Base-by-base conservation (phyloP, 2,888 invertebrate species). In the Galeopsomyia nigrocyanea region DNA sequence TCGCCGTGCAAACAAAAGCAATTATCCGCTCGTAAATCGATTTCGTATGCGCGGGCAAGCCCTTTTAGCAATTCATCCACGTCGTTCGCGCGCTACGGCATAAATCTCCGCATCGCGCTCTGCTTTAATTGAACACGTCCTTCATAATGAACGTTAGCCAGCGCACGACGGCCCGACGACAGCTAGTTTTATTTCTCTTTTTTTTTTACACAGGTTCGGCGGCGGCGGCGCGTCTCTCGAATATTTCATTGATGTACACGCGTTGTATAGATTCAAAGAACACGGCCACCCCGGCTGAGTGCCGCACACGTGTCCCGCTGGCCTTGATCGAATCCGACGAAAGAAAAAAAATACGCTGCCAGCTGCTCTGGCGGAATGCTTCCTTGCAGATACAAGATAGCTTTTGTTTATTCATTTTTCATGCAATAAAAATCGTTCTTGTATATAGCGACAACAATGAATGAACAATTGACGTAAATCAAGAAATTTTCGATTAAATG, bases 71-170 rank as follows among this genome's bases (percentile, higher is more conserved):
- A 66, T 71, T 71, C 49, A 53, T 71, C 31, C 56, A 66, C 61
- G 71, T 56, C 61, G 39, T 39, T 39, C 39, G 53, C n/a, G 22
- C 17, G 14, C 63, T 14, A 16, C 3, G 31, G 14, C 22, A 62
- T 66, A 66, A 71, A 66, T 71, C 66, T 65, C 22, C 13, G 46
- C 13, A 22, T 5, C 49, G 47, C 14, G 56, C 16, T n/a, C 50
- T 49, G 31, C 60, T 71, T 71, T 71, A 66, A 71, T 71, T 66
- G 66, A 71, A 71, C 66, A 66, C 50, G 66, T 61, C 51, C 56
- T 50, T 63, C 50, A 61, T 65, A 71, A 71, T 66, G 61, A 70
- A 65, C 21, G 53, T 21, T 47, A 39, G 39, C 39, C 10, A 39
- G 13, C 39, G 39, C 17, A 47, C 58, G 26, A 5, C 26, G 26